Evolutionary conservation across 2,113 vertebrate genomes (phyloP).

Genomic region (Mesoclemmys tuberculata): DNA sequence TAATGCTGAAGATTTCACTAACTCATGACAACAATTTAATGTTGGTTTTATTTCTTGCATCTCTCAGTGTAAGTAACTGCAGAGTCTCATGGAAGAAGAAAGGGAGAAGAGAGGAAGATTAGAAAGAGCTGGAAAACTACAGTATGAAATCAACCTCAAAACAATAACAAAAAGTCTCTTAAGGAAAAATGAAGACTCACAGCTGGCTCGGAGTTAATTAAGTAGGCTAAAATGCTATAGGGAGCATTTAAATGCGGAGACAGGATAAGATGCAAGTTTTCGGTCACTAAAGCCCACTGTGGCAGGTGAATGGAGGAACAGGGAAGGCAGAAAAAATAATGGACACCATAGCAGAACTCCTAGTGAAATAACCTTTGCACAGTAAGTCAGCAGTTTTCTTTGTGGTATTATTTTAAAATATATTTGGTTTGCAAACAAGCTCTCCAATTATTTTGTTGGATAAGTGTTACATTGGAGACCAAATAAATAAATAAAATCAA

Average conservation of each 20-base stretch:
- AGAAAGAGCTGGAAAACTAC: not conserved
- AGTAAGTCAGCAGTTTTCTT: not conserved
- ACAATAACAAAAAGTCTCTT: no score
- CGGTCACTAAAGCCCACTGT: not conserved
- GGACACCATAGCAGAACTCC: not conserved
- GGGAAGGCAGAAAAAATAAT: conserved; percentile 3
- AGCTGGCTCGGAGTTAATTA: conserved; percentile 47
- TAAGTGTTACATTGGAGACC: not conserved
- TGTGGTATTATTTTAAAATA: not conserved
- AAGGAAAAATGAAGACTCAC: conserved; percentile 24
- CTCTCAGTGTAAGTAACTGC: not conserved
- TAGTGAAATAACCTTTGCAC: not conserved
- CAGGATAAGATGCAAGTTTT: not conserved
- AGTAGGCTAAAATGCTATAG: conserved; percentile 16
- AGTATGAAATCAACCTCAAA: not conserved
- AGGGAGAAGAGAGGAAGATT: not conserved
- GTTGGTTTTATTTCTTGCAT: not conserved
- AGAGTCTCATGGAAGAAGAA: not conserved
- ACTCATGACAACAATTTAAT: not conserved
- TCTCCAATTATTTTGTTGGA: not conserved
- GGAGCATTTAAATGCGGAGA: conserved; percentile 14
- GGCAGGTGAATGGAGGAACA: conserved; percentile 9
- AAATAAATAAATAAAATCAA: not conserved
- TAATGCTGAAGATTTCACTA: not conserved
- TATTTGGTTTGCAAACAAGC: not conserved